Evolutionary conservation across 1,140 invertebrate genomes (phyloP).

Genomic region (Maniola jurtina): DNA sequence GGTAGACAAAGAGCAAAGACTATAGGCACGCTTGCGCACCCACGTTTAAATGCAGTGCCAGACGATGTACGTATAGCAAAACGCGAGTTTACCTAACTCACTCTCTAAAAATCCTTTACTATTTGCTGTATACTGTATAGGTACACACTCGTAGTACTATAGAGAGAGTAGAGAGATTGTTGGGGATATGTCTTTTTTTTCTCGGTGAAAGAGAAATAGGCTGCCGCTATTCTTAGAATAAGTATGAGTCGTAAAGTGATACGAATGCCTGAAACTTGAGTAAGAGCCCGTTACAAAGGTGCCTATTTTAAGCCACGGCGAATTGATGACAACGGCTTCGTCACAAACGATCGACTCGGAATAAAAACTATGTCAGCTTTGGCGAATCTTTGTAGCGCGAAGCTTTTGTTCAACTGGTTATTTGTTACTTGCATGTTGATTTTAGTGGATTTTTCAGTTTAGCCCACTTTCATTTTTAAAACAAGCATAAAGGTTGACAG

Average conservation of each 20-base stretch:
- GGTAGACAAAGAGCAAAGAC: too few species aligned
- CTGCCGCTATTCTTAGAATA: constrained; percentile 31
- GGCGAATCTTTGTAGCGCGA: neutral
- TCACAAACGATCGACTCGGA: constrained; percentile 4
- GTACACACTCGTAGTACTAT: neutral
- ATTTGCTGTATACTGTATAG: too few species aligned
- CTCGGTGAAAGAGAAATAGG: constrained; percentile 19
- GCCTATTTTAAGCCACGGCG: constrained; percentile 21
- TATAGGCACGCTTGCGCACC: too few species aligned
- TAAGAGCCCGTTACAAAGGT: constrained; percentile 29
- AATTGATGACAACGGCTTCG: constrained; percentile 20
- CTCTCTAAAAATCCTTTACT: too few species aligned
- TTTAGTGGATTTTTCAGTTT: too few species aligned
- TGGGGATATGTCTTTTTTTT: constrained; percentile 22
- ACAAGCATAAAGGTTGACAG: too few species aligned
- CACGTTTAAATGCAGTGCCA: too few species aligned
- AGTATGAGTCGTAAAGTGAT: constrained; percentile 32
- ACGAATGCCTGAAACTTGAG: constrained; percentile 35
- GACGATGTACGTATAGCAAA: too few species aligned
- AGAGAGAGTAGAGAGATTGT: constrained; percentile 5
- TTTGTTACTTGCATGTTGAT: neutral
- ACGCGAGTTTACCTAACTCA: too few species aligned
- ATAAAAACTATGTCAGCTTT: constrained; percentile 13
- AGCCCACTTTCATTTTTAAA: too few species aligned
- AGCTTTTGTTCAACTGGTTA: neutral